Percentiles rank a stretch among this genome's conserved stretches.
Conservation (phyloP, 2,113 vertebrate species). For the Cinclus cinclus region DNA sequence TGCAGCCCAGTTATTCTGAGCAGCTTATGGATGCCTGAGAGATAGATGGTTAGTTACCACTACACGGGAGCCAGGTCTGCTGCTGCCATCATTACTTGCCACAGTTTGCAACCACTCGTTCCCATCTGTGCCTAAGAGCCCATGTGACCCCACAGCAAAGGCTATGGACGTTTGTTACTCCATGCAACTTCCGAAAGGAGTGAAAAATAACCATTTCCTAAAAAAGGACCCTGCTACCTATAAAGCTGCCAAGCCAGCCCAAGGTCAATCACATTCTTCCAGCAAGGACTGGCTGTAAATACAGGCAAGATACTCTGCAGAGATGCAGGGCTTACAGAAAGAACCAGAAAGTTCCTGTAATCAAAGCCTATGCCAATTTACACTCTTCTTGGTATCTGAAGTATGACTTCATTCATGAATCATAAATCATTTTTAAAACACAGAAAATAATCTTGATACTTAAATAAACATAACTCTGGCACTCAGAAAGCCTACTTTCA, state of each 20-base stretch:
- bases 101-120: rapidly evolving
- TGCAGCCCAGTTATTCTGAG: neutral
- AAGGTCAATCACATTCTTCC: neutral
- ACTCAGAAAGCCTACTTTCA: neutral
- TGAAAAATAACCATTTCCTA: neutral
- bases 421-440: neutral
- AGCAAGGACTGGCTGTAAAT: neutral
- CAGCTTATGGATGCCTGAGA: neutral
- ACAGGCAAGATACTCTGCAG: neutral
- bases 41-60: neutral
- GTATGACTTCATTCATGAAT: neutral
- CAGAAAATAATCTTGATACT: neutral
- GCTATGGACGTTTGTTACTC: neutral
- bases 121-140: rapidly evolving
- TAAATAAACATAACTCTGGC: neutral
- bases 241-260: neutral
- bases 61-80: neutral
- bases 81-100: neutral
- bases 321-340: neutral
- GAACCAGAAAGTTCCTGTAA: neutral
- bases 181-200: neutral
- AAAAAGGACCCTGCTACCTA: neutral
- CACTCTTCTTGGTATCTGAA: neutral
- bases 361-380: neutral
- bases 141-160: rapidly evolving